phyloP scores from a whole-genome alignment of 1,140 invertebrate genomes.

The Aphelenchoides fujianensis region DNA sequence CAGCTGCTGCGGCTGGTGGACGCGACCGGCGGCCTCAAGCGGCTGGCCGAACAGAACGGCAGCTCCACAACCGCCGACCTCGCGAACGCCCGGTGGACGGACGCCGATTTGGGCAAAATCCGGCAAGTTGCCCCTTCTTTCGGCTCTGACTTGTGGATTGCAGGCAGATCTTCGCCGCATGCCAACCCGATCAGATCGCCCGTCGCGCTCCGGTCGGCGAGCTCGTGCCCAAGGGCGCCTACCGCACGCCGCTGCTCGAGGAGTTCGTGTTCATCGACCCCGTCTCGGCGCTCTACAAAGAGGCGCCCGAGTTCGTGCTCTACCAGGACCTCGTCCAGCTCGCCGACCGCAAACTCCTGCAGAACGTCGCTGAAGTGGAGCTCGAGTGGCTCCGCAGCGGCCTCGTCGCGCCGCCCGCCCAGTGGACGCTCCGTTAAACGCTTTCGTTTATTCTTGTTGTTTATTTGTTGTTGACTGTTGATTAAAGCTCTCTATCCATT shows the following conservation, averaged over 20 bases:
- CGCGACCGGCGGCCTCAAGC: slow-evolving; percentile 69
- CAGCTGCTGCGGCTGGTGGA: slow-evolving; percentile 87
- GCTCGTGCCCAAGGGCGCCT: slow-evolving; percentile 55
- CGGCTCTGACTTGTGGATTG: too few species aligned
- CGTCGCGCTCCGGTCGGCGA: slow-evolving; percentile 61
- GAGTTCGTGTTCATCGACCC: slow-evolving; percentile 85
- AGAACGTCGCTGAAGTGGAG: slow-evolving; percentile 78
- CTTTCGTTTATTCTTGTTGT: background rate
- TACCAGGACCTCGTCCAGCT: slow-evolving; percentile 88
- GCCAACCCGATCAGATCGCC: slow-evolving; percentile 84
- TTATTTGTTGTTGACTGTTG: background rate
- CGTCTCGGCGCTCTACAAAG: slow-evolving; percentile 73
- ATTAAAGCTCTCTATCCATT: too few species aligned
- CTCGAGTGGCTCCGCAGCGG: slow-evolving; percentile 78
- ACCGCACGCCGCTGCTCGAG: slow-evolving; percentile 47
- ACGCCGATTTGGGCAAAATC: slow-evolving; percentile 25
- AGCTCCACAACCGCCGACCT: slow-evolving; percentile 69
- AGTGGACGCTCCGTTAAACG: background rate
- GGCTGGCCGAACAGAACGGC: slow-evolving; percentile 68
- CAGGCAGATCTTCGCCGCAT: slow-evolving; percentile 79
- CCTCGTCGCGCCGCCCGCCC: background rate
- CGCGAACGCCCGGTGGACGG: slow-evolving; percentile 67
- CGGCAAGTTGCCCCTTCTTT: slow-evolving; percentile 5
- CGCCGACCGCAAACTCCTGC: slow-evolving; percentile 48
- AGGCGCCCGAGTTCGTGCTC: slow-evolving; percentile 80